phyloP scores from a whole-genome alignment of 2,888 invertebrate species.

The Drosophila helvetica region DNA sequence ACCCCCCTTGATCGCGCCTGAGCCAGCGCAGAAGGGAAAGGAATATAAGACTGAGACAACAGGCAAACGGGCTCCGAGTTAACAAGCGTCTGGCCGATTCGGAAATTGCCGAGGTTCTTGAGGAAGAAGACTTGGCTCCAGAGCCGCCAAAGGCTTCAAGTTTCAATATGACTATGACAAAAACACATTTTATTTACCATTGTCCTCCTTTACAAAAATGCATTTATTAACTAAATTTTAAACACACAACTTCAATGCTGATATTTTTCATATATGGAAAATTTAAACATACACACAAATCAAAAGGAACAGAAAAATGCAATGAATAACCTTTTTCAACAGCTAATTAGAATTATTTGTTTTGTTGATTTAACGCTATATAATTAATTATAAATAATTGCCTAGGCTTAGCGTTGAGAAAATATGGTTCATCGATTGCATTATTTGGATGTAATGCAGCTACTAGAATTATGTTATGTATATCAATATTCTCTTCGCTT shows the following conservation, averaged over 20 bases:
- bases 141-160: neutral
- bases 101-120: constrained; percentile 38
- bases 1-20: neutral
- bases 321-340: constrained; percentile 68
- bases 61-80: constrained; percentile 49
- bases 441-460: constrained; percentile 66
- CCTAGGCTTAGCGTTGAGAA: constrained; percentile 68
- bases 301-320: constrained; percentile 56
- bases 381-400: constrained; percentile 71
- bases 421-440: constrained; percentile 61
- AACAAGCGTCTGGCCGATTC: constrained; percentile 59
- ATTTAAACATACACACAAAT: constrained; percentile 53
- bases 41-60: constrained; percentile 27
- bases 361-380: constrained; percentile 63
- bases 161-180: constrained; percentile 9
- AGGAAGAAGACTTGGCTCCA: neutral
- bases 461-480: constrained; percentile 56
- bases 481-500: constrained; percentile 28
- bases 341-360: constrained; percentile 62
- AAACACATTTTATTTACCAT: constrained; percentile 49
- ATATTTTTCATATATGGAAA: constrained; percentile 60
- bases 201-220: constrained; percentile 64
- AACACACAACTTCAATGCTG: constrained; percentile 73
- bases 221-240: constrained; percentile 70
- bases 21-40: constrained; percentile 11